Conservation (phyloP, 1,140 invertebrate genomes). For the Caenorhabditis tropicalis region DNA sequence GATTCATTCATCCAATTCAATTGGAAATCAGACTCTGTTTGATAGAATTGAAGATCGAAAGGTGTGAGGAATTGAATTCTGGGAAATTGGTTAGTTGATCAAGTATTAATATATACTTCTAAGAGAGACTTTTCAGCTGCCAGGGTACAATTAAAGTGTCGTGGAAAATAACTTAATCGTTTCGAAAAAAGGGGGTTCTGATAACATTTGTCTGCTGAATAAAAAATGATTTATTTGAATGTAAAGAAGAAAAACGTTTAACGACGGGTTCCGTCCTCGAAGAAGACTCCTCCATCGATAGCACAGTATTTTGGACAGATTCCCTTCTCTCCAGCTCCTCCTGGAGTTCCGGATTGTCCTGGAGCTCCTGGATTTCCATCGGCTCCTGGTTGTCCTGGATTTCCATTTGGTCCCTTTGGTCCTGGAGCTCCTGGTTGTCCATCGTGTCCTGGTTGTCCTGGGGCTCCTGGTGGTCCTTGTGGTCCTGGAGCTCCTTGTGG, state of each 20-base stretch:
- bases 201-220: no score
- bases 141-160: background rate
- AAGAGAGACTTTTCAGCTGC: background rate
- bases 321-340: slow-evolving; percentile 63
- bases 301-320: slow-evolving; percentile 69
- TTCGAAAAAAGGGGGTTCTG: no score
- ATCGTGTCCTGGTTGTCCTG: slow-evolving; percentile 53
- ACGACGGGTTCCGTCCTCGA: slow-evolving; percentile 42
- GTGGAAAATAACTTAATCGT: no score
- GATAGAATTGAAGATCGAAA: no score
- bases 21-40: no score
- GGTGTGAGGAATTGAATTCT: background rate
- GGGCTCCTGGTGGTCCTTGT: slow-evolving; percentile 55
- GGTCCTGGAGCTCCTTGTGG: slow-evolving; percentile 54
- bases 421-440: slow-evolving; percentile 55
- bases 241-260: background rate
- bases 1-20: background rate
- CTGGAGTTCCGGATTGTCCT: slow-evolving; percentile 52
- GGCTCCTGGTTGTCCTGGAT: slow-evolving; percentile 54
- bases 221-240: slow-evolving; percentile 6
- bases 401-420: slow-evolving; percentile 56
- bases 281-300: slow-evolving; percentile 60
- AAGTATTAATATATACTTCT: background rate
- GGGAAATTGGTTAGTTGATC: background rate
- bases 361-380: slow-evolving; percentile 55